Evolutionary conservation across 2,797 vertebrate species (phyloP), one percentile per base, ranked within the genome.

Genomic region (Lophius americanus): DNA sequence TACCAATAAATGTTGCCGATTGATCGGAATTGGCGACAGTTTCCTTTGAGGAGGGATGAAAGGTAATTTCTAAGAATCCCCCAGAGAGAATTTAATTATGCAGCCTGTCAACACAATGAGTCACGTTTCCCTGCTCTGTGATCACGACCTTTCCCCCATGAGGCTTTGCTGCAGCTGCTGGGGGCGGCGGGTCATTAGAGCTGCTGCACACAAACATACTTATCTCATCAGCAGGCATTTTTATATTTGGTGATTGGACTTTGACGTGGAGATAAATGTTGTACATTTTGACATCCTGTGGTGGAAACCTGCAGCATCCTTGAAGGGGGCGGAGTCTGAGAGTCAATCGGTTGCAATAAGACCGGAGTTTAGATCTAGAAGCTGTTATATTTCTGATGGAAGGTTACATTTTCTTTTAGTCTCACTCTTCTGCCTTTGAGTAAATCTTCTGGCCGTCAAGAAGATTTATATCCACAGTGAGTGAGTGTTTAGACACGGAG

Each of bases 21-120:
- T 32, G 53, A 23, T 52, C 47, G 14, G 4, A 46, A 4, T 44
- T 32, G 0, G 49, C 36, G 39, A 35, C 8, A 9, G 44, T 36
- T 49, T 32, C 41, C 41, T 58, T 58, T 61, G 9, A 55, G 7
- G 32, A 55, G 33, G 4, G 46, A 47, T 47, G 14, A 66, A 61
- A 38, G 7, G 14, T 51, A 6, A 1, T 36, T 58, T 13, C 41
- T 9, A 39, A 47, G 11, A 36, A 9, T 52, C 44, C 10, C 35
- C 36, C 8, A 44, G 48, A 66, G 52, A 53, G 2, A 0, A 9
- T 50, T 46, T 43, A 13, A 66, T 54, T 59, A 59, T 10, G 48
- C 74, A 51, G 43, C 23, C 35, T 4, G 53, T 54, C 49, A 9
- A 57, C 57, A 50, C 51, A 63, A 71, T 38, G 44, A 72, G 44